Base-by-base conservation (phyloP, 2,888 invertebrate species). In the Craniophora ligustri region DNA sequence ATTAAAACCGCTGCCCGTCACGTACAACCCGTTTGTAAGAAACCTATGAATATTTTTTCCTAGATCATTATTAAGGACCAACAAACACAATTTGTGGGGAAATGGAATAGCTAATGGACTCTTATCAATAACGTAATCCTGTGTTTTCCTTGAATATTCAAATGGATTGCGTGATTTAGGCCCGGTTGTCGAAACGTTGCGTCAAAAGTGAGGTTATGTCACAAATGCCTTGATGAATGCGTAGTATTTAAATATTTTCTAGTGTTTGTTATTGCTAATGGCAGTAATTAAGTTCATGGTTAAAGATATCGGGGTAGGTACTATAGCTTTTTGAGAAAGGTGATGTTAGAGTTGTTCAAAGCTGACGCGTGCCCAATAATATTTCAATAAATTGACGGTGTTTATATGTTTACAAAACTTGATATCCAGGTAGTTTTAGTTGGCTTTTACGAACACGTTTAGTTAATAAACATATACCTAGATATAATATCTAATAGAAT, bases 111-210 rank as follows among this genome's bases (percentile, higher is more conserved):
- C 54, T 60, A 71, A 70, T 63, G 31, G 47, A 46, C 50, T 56
- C 59, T 62, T 70, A 73, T 72, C 65, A 76, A 78, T 81, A 76
- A 78, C 65, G 72, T 78, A 78, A 80, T 70, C 62, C 61, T 56
- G 66, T 75, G 79, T 78, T 79, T 78, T 77, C 73, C 75, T 77
- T 78, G 75, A 79, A 79, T 82, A 84, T 84, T 79, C 75, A 77
- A 78, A 77, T 72, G 71, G 68, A 75, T 80, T 80, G 85, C 86
- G 85, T 85, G 84, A 34, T 41, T 61, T 46, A 31, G 18, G 36
- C 41, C 23, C 35, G 38, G 44, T 49, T 62, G 67, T 55, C 69
- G 63, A 55, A 61, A 61, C 42, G 44, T 54, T 75, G 67, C 74
- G 77, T 79, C 72, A 58, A 69, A 76, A 75, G 73, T 75, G n/a